These are phyloP conservation scores for Rhadinocentrus ornatus DNA, from an alignment of 2,797 vertebrate species.

Conservation along the genomic window DNA sequence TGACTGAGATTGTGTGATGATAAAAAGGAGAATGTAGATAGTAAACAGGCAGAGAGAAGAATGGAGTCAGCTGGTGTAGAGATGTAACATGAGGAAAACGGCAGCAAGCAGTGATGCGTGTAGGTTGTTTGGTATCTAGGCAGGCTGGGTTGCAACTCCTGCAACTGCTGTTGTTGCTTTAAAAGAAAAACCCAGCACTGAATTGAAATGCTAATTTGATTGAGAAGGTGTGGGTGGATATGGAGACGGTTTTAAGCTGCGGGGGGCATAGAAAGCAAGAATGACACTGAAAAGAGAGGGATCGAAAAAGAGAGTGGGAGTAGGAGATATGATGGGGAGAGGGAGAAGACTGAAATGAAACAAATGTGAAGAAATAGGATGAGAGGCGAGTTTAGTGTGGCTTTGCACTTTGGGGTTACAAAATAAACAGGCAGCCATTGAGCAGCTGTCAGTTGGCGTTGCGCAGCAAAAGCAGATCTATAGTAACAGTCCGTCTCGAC, in stretches of 20 bases:
- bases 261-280: constrained; percentile 60
- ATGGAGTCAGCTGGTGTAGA: constrained; percentile 31
- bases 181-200: constrained; percentile 60
- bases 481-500: neutral
- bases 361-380: constrained; percentile 58
- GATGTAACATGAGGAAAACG: constrained; percentile 52
- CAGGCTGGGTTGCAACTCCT: constrained; percentile 52
- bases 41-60: constrained; percentile 38
- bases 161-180: constrained; percentile 56
- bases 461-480: constrained; percentile 12
- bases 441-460: constrained; percentile 45
- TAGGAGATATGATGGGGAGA: constrained; percentile 52
- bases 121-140: constrained; percentile 62
- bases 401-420: constrained; percentile 41
- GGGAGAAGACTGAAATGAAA: constrained; percentile 56
- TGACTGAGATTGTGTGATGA: constrained; percentile 27
- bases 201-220: constrained; percentile 84
- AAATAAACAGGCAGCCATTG: constrained; percentile 53
- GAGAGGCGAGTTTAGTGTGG: constrained; percentile 44
- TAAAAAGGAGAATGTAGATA: constrained; percentile 35
- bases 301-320: constrained; percentile 59
- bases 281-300: constrained; percentile 52
- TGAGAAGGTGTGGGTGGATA: constrained; percentile 79
- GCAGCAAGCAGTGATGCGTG: constrained; percentile 49
- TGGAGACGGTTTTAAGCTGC: constrained; percentile 73